Evolutionary conservation across 2,888 invertebrate genomes (phyloP), one percentile per base, ranked within the genome.

Genomic region (Acrobasis repandana): DNA sequence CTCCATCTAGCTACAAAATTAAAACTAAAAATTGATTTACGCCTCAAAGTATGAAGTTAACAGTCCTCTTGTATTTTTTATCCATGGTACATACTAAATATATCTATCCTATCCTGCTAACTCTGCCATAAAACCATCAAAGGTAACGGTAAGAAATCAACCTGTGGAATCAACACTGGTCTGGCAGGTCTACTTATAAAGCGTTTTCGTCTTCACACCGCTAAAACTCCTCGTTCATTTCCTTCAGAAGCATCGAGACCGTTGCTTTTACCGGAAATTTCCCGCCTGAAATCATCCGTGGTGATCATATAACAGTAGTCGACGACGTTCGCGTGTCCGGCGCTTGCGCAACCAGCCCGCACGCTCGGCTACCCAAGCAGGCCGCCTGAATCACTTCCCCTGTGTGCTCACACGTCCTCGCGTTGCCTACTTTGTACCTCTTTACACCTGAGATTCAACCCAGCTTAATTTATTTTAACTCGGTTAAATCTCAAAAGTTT

Each of bases 381-480:
- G 89, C 83, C 89, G 85, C 77, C 56, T 58, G 84, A 85, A 79
- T 86, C 87, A 86, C 85, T 89, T 90, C 90, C 86, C 79, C 83
- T 84, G 85, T 85, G 83, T 49, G 49, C 78, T 81, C 83, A 86
- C 83, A 85, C 86, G 88, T 88, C 90, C 89, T 88, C 86, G 86
- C 79, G 74, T 69, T 66, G 63, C 60, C 34, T 61, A 67, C 38
- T 64, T 59, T 68, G 63, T 65, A 66, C 75, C 71, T 63, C 75
- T 80, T 83, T 65, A 54, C 1, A 9, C 74, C 50, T 9, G 0
- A 0, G 5, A n/a, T 36, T 52, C 33, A 18, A 49, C 28, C 6
- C 28, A 6, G 28, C 28, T 28, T 6, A 28, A 28, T 28, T 28
- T 20, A 20, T 20, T 20, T 20, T 20, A 2, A 20, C 2, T 20